Conservation (phyloP, 2,888 invertebrate species). For the Panorpa germanica region DNA sequence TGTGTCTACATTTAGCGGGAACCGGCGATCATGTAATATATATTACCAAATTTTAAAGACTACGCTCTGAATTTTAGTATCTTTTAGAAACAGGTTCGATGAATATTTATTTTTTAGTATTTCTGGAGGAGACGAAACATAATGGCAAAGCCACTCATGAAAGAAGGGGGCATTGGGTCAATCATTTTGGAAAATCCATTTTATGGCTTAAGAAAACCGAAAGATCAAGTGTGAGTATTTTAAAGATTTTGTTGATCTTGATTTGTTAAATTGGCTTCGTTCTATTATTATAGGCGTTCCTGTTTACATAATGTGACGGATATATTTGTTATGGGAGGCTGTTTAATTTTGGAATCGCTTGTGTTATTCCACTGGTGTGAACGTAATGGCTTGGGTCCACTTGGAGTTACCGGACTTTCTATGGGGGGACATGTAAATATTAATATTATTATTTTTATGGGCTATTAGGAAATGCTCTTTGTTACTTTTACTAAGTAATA, state of each 20-base stretch:
- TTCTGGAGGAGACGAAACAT: conserved; percentile 80
- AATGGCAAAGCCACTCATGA: conserved; percentile 79
- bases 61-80: conserved; percentile 6
- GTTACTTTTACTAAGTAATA: not conserved
- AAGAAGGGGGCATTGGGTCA: conserved; percentile 78
- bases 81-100: conserved; percentile 1
- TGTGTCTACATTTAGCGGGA: conserved; percentile 90
- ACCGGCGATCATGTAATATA: conserved; percentile 90
- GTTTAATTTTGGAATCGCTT: conserved; percentile 81
- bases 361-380: conserved; percentile 91
- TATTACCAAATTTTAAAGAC: conserved; percentile 3
- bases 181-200: conserved; percentile 95
- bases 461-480: not conserved
- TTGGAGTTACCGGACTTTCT: conserved; percentile 87
- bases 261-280: conserved; percentile 10
- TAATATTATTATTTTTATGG: conserved; percentile 6
- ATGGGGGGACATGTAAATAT: conserved; percentile 93
- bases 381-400: conserved; percentile 72
- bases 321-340: conserved; percentile 98
- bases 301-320: conserved; percentile 90
- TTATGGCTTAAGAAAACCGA: conserved; percentile 77
- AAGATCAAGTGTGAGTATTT: conserved; percentile 55
- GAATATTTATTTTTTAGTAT: conserved; percentile 34
- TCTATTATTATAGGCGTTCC: conserved; percentile 44
- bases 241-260: conserved; percentile 6